Conservation (phyloP, 2,113 vertebrate species). For the Centrocercus urophasianus region DNA sequence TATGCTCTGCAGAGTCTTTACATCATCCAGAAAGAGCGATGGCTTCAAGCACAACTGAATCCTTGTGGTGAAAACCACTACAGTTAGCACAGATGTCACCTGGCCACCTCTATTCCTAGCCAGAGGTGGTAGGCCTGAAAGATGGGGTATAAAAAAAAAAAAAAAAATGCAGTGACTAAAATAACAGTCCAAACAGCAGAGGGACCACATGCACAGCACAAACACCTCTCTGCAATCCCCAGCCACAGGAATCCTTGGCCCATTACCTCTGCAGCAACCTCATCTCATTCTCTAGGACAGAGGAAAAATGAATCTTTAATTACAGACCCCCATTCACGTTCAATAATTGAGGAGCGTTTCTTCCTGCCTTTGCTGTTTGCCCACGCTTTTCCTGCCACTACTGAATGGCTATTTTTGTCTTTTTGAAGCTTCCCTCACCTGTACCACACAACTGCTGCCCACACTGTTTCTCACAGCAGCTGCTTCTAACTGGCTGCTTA, state of each 20-base stretch:
- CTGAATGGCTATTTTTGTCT: accelerated
- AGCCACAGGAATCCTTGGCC: background rate
- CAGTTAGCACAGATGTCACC: background rate
- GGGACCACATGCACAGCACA: background rate
- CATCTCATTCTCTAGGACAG: accelerated
- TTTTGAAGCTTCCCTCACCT: background rate
- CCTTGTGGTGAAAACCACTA: background rate
- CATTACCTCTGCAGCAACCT: background rate
- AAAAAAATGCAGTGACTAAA: background rate
- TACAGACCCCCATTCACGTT: background rate
- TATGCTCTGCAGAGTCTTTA: no score
- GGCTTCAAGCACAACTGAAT: background rate
- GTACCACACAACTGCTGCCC: background rate
- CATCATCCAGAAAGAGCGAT: background rate
- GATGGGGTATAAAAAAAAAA: background rate
- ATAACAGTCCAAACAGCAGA: background rate
- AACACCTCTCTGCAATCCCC: background rate
- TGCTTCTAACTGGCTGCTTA: background rate
- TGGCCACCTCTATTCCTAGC: background rate
- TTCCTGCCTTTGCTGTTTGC: background rate
- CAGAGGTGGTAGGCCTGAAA: background rate
- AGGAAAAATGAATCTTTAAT: background rate
- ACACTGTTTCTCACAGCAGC: background rate
- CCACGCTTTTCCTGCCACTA: background rate
- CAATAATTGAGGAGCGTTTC: background rate